Evolutionary conservation across 2,797 vertebrate species (phyloP), one percentile per base, ranked within the genome.

Genomic region (Gymnoscopelus braueri): DNA sequence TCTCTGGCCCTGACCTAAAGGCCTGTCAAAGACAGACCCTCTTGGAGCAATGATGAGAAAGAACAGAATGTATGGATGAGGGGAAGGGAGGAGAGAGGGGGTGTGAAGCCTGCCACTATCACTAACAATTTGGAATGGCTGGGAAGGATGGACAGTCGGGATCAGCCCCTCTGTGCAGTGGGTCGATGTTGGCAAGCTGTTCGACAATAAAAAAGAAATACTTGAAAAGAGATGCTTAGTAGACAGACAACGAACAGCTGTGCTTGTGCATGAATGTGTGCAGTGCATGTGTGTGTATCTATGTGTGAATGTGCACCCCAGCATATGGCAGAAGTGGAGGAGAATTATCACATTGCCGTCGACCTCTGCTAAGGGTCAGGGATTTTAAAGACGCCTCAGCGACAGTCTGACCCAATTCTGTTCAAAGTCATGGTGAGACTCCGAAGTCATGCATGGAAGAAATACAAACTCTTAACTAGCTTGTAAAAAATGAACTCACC

Each of bases 51-150:
- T 26, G 29, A 72, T 60, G 39, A 44, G 64, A 76, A 72, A 24
- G 6, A 53, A 71, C 19, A 49, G 60, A 35, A 39, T 50, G 58
- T 53, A 23, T 67, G 35, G 15, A 23, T 64, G 54, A 65, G 66
- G 59, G 53, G 47, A 32, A 14, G 59, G 53, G 3, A 59, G 50
- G 56, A 71, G 35, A 35, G 26, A 39, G 69, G 39, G 23, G 13
- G 59, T 32, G 56, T 23, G 51, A 75, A 83, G 78, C 62, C 78
- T 80, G 74, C 78, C 83, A 79, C 77, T 81, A 83, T 89, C 84
- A 83, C 57, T 87, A 53, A 84, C 81, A 75, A 60, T 57, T 11
- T 67, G 63, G 39, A 15, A 70, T 2, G 0, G 67, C 35, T 76
- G 73, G 72, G 44, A 68, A 68, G 68, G 54, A 65, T 78, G 77